Base-by-base conservation (phyloP, 2,888 invertebrate species). In the Nomada flava region DNA sequence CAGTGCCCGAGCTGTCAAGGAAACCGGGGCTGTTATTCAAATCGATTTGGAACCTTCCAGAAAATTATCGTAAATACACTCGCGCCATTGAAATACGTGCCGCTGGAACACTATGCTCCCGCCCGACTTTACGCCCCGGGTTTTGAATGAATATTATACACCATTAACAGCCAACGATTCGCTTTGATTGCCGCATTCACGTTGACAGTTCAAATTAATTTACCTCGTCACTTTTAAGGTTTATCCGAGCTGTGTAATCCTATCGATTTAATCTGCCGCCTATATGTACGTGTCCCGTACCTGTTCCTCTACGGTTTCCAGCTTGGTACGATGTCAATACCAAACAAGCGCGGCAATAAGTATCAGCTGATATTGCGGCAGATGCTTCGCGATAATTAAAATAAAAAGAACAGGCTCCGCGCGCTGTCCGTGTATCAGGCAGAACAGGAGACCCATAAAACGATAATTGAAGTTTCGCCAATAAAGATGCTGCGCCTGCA, bases 121-220 rank as follows among this genome's bases (percentile, higher is more conserved):
- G 57, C 59, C 4, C 47, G 47, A 70, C 50, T 60, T 47, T 50
- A 60, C 9, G 42, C 47, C 15, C 9, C 2, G 7, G n/a, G 13
- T 10, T 44, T 44, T n/a, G 15, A 63, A 63, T 23, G 42, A 53
- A 63, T 23, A 42, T 63, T 26, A 60, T 69, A 36, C 13, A n/a
- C 13, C 29, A 18, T 42, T 11, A 23, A 26, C n/a, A 53, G 15
- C 11, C 69, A 44, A 77, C 77, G 71, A 71, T 79, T 82, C 69
- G 67, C 63, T 67, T 62, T 73, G 55, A 64, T 57, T 68, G 60
- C 77, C 65, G 50, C 87, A 78, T 86, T 85, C 87, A 76, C 80
- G 74, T 73, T 60, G 76, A 64, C 81, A 73, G 72, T 67, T 85
- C 62, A 68, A 76, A 85, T 87, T 86, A 83, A 85, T 82, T 78